phyloP scores from a whole-genome alignment of 1,140 invertebrate genomes.

The Papilio glaucus region DNA sequence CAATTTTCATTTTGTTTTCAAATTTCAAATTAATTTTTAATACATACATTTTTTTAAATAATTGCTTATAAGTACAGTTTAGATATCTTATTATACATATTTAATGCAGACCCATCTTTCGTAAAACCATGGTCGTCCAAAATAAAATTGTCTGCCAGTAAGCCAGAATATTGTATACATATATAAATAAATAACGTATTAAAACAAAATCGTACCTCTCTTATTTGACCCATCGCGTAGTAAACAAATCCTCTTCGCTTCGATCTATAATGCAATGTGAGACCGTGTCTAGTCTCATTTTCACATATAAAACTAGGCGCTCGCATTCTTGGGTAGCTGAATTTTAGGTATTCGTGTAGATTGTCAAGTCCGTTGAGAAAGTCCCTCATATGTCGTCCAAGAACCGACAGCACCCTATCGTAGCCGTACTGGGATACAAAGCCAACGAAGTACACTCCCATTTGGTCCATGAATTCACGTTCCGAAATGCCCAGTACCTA shows the following conservation, averaged over 20 bases:
- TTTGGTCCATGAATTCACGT: conserved; percentile 94
- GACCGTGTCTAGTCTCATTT: conserved; percentile 95
- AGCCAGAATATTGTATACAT: too few relatives aligned
- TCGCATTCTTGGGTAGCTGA: conserved; percentile 94
- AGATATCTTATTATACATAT: too few relatives aligned
- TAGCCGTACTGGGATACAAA: conserved; percentile 98
- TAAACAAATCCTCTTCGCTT: conserved; percentile 96
- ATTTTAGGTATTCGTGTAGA: conserved; percentile 98
- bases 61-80: too few relatives aligned
- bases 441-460: conserved; percentile 95
- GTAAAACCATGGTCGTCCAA: too few relatives aligned
- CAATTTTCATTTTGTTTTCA: neutral
- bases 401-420: conserved; percentile 93
- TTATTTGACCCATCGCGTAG: conserved; percentile 98
- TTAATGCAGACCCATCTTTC: too few relatives aligned
- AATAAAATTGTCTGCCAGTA: too few relatives aligned
- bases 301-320: conserved; percentile 98
- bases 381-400: conserved; percentile 96
- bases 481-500: conserved; percentile 93
- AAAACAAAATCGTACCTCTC: conserved; percentile 84
- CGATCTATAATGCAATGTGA: conserved; percentile 96
- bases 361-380: conserved; percentile 98
- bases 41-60: too few relatives aligned
- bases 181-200: too few relatives aligned
- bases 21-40: too few relatives aligned